Evolutionary conservation across 2,888 invertebrate species (phyloP).

Genomic region (Cordylochernes scorpioides): DNA sequence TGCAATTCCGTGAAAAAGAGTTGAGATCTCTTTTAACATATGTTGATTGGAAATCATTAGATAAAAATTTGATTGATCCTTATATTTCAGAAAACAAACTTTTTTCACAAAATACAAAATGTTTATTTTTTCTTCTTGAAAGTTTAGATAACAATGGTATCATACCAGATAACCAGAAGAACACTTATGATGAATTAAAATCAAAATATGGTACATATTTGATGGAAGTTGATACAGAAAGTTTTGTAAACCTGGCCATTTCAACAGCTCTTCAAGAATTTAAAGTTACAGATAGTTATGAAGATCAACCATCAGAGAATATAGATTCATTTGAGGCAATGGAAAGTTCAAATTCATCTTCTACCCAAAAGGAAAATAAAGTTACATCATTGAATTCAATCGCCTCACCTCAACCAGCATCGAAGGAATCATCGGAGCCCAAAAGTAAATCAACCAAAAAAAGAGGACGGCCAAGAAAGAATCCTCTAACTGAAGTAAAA

Average conservation of each 20-base stretch:
- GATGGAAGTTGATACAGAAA: conserved; percentile 16
- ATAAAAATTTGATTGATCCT: conserved; percentile 15
- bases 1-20: conserved; percentile 27
- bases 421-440: too few species aligned
- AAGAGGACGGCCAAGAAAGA: too few species aligned
- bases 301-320: too few species aligned
- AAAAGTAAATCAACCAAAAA: too few species aligned
- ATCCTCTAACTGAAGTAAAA: too few species aligned
- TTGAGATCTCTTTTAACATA: conserved; percentile 22
- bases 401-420: too few species aligned
- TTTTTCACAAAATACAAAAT: conserved; percentile 31
- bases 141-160: conserved; percentile 22
- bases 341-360: conserved; percentile 3
- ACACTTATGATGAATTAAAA: conserved; percentile 5
- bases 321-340: too few species aligned
- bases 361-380: conserved; percentile 5
- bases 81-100: conserved; percentile 31
- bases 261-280: conserved; percentile 20
- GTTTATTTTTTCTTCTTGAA: conserved; percentile 30
- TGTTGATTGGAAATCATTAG: conserved; percentile 9
- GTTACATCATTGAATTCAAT: too few species aligned
- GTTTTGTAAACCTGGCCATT: conserved; percentile 19
- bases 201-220: conserved; percentile 8
- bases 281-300: too few species aligned
- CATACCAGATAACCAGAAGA: conserved; percentile 4